These are phyloP conservation scores for Mormyrus hasselquistii DNA, from an alignment of 2,797 vertebrate species.

Conservation along the genomic window DNA sequence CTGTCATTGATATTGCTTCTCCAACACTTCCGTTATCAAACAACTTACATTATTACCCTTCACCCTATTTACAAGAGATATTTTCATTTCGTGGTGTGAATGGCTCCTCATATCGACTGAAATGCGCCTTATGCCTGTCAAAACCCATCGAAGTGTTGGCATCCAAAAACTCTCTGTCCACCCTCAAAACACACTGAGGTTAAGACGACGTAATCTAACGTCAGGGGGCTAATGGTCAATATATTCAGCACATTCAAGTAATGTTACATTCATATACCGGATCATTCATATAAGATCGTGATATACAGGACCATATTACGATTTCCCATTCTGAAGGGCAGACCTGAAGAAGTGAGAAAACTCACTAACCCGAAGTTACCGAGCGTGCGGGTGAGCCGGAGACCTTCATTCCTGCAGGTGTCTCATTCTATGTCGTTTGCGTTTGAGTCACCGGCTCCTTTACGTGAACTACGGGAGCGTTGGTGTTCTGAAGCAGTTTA, in stretches of 20 bases:
- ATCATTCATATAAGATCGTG: neutral
- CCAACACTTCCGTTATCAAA: neutral
- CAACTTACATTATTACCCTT: neutral
- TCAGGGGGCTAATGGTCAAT: neutral
- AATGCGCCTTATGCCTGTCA: neutral
- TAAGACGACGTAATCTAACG: neutral
- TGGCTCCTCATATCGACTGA: neutral
- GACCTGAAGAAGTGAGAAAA: neutral
- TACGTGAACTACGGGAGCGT: neutral
- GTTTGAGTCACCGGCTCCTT: neutral
- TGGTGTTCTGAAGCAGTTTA: neutral
- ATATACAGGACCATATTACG: neutral
- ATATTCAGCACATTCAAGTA: neutral
- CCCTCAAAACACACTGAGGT: neutral
- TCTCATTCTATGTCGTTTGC: neutral
- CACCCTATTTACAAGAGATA: neutral
- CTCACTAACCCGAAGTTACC: neutral
- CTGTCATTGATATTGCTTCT: neutral
- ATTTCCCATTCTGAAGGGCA: neutral
- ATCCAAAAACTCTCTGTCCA: neutral
- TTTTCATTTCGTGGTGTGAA: neutral
- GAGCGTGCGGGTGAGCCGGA: neutral
- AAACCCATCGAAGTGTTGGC: neutral
- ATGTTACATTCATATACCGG: neutral
- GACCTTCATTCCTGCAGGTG: neutral